Percentiles rank a stretch among this genome's conserved stretches.
Evolutionary conservation across 2,113 vertebrate species (phyloP).

Genomic region (Chauna torquata): DNA sequence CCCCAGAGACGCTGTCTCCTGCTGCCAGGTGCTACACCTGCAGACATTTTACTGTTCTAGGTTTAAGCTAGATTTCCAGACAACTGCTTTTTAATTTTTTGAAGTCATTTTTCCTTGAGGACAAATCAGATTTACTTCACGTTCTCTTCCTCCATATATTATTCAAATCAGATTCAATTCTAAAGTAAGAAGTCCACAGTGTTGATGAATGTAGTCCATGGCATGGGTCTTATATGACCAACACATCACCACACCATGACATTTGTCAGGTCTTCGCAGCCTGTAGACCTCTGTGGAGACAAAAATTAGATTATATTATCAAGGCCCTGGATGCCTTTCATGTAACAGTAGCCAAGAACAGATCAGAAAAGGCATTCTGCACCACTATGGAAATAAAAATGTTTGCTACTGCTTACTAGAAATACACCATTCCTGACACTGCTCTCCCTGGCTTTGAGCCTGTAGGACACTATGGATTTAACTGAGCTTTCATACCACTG

Average conservation of each 20-base stretch:
- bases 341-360: background rate
- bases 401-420: background rate
- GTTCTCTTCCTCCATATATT: background rate
- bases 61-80: conserved; percentile 20
- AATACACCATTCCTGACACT: background rate
- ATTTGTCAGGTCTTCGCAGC: background rate
- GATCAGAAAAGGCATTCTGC: background rate
- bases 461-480: background rate
- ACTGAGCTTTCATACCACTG: background rate
- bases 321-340: background rate
- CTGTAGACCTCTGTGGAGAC: background rate
- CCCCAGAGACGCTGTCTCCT: background rate
- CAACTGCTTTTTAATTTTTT: conserved; percentile 5
- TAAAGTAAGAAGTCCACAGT: accelerated
- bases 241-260: background rate
- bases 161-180: background rate
- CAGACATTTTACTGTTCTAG: conserved; percentile 16
- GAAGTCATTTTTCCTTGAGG: background rate
- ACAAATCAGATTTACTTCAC: background rate
- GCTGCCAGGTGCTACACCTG: conserved; percentile 21
- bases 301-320: background rate
- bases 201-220: background rate
- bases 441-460: background rate
- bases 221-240: background rate
- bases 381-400: background rate